Percentiles rank a stretch among this genome's conserved stretches.
These are phyloP conservation scores for Astreopora myriophthalma DNA, from an alignment of 64 coral and sea anemone genomes.

Conservation along the genomic window DNA sequence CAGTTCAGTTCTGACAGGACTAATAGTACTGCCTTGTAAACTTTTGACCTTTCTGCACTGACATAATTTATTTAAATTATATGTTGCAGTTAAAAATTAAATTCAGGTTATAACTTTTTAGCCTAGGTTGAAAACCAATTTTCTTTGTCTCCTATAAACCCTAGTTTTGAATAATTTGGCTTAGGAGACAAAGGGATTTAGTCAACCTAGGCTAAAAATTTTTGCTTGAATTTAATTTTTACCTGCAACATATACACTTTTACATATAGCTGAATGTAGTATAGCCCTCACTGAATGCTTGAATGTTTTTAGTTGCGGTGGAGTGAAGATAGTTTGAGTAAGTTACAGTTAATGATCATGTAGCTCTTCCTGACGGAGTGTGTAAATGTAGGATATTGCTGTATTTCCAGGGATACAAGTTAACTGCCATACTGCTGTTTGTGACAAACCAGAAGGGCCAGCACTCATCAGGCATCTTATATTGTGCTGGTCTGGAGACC, in stretches of 20 bases:
- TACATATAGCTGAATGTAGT: not conserved
- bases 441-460: slow-evolving; percentile 52
- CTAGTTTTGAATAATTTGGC: no score
- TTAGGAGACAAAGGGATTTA: no score
- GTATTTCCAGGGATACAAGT: slow-evolving; percentile 9
- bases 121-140: no score
- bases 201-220: no score
- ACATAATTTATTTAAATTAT: not conserved
- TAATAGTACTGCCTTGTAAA: not conserved
- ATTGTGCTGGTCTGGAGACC: slow-evolving; percentile 61
- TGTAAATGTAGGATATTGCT: not conserved
- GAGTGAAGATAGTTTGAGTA: not conserved
- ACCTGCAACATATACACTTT: no score
- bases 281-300: not conserved
- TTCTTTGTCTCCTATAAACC: no score
- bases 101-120: no score
- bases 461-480: slow-evolving; percentile 54
- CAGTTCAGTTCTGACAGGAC: not conserved
- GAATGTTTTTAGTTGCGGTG: not conserved
- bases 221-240: no score
- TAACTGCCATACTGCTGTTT: slow-evolving; percentile 14
- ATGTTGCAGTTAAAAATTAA: no score
- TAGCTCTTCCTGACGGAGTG: no score
- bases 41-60: not conserved
- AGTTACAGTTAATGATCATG: no score